Evolutionary conservation across 2,888 invertebrate species (phyloP), one percentile per base, ranked within the genome.

Genomic region (Nomada ruficornis): DNA sequence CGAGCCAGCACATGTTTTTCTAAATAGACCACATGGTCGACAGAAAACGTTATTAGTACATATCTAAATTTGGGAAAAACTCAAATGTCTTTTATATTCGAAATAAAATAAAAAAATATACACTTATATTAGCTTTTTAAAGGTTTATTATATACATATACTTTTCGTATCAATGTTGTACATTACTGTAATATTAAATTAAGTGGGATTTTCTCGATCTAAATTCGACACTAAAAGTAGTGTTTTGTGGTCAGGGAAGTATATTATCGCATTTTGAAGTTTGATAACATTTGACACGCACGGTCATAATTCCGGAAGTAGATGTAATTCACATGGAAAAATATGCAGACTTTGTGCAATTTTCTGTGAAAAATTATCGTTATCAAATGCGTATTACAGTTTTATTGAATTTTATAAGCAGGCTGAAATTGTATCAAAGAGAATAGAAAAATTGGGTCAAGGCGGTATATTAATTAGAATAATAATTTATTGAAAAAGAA

Each of bases 221-320:
- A 42, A 18, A 50, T 69, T 68, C 47, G 4, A 54, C 20, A 42
- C 10, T 26, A 65, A 79, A 55, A 67, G 42, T 57, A 67, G 60
- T n/a, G 52, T 47, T 29, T 52, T 44, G 44, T 13, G n/a, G 47
- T 76, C 29, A 62, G 18, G 42, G 18, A 78, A 73, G 47, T 13
- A 29, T 68, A 72, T 71, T 87, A 88, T 87, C 86, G 44, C 29
- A 11, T 80, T 75, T 76, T 52, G 75, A 77, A 76, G 76, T 80
- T 80, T 42, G 87, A 91, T 91, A 91, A 91, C 88, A 89, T 87
- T 90, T 89, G 88, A 86, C 89, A 89, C 73, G 47, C 63, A 70
- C 60, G 69, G 42, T 77, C 67, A 68, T 68, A 72, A 78, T 80
- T 74, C 81, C 82, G 86, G 87, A 85, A 84, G 84, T 83, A 68